Conservation (phyloP, 2,797 vertebrate genomes). For the Micrastur ruficollis region DNA sequence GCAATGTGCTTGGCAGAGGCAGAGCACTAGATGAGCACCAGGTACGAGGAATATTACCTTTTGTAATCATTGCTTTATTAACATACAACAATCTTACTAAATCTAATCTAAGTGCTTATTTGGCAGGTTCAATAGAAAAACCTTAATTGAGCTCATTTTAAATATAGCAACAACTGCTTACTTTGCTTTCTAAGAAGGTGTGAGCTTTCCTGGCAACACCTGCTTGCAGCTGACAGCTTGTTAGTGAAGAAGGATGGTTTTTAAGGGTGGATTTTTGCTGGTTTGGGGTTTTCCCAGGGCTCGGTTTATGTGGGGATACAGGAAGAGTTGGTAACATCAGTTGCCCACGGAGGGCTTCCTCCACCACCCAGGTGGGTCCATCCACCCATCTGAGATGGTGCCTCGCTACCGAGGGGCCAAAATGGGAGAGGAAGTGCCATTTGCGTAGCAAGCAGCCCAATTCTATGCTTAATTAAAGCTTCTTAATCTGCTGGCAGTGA, state of each 20-base stretch:
- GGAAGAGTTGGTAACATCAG: background rate
- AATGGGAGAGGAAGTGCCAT: constrained; percentile 14
- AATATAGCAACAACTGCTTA: constrained; percentile 64
- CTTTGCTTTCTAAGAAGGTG: constrained; percentile 58
- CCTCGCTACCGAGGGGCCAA: background rate
- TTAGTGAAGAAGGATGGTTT: constrained; percentile 3
- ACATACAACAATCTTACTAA: constrained; percentile 54
- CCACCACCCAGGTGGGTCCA: background rate
- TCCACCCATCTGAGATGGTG: background rate
- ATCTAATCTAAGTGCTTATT: constrained; percentile 65
- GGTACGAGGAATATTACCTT: constrained; percentile 40
- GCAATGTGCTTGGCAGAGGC: background rate
- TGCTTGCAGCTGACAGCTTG: constrained; percentile 54
- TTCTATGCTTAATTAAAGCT: constrained; percentile 50
- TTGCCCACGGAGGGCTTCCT: background rate
- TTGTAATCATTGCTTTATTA: constrained; percentile 60
- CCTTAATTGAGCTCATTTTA: constrained; percentile 56
- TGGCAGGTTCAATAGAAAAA: constrained; percentile 66
- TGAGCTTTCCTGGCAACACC: background rate
- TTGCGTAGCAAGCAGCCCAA: background rate
- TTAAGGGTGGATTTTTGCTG: constrained; percentile 12
- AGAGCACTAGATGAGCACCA: background rate
- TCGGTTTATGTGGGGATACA: background rate
- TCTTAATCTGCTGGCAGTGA: constrained; percentile 38
- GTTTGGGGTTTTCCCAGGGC: background rate